phyloP scores from a whole-genome alignment of 2,797 vertebrate species.

The Atherinosoma microstoma region DNA sequence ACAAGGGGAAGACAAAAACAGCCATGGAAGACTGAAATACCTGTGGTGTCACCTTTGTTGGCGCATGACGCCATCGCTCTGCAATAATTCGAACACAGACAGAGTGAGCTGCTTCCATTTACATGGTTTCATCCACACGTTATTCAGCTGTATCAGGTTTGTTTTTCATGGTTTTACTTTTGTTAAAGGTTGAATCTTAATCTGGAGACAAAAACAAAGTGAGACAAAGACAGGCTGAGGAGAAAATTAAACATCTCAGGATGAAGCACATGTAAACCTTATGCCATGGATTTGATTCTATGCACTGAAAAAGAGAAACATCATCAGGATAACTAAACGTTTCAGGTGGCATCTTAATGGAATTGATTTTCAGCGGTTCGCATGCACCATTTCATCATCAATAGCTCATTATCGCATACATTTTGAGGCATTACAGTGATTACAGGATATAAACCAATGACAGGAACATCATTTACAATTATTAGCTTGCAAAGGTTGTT shows the following conservation, averaged over 20 bases:
- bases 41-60: conserved; percentile 67
- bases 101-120: conserved; percentile 29
- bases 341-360: not conserved
- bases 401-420: conserved; percentile 19
- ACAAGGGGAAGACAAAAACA: conserved; percentile 25
- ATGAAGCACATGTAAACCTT: not conserved
- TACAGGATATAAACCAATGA: conserved; percentile 5
- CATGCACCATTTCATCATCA: conserved; percentile 24
- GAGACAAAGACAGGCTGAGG: not conserved
- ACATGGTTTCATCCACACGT: conserved; percentile 31
- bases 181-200: conserved; percentile 20
- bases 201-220: not conserved
- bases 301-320: not conserved
- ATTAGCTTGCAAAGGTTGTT: not conserved
- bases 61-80: conserved; percentile 73
- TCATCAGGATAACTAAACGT: not conserved
- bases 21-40: conserved; percentile 53
- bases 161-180: conserved; percentile 27
- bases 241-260: not conserved
- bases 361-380: conserved; percentile 5
- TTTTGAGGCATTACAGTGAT: conserved; percentile 21
- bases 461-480: conserved; percentile 22
- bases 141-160: conserved; percentile 27
- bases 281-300: not conserved
- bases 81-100: conserved; percentile 61